Percentiles rank a stretch among this genome's conserved stretches.
Conservation (phyloP, 2,113 vertebrate genomes). For the Hymenochirus boettgeri region DNA sequence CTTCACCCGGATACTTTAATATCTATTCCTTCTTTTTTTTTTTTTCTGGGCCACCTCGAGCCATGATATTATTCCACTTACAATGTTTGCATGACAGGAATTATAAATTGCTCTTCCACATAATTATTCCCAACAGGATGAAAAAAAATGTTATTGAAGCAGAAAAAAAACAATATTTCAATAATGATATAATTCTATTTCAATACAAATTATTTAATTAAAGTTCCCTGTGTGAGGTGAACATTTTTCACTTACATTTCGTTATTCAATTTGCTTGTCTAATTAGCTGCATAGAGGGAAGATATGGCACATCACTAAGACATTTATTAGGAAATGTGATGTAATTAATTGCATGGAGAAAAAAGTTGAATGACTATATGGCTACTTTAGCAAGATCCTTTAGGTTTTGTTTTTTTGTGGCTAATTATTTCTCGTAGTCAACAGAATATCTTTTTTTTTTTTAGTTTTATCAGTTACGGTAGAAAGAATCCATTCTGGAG, state of each 20-base stretch:
- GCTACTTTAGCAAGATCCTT: too few species aligned
- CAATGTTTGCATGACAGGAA: slow-evolving; percentile 4
- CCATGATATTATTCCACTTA: slow-evolving; percentile 3
- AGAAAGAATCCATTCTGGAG: too few species aligned
- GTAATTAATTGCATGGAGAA: slow-evolving; percentile 15
- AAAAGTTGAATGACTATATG: too few species aligned
- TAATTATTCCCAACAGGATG: slow-evolving; percentile 18
- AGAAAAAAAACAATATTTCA: slow-evolving; percentile 16
- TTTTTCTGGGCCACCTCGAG: too few species aligned
- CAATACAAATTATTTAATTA: slow-evolving; percentile 37
- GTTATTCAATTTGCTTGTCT: slow-evolving; percentile 25
- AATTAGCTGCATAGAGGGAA: slow-evolving; percentile 25
- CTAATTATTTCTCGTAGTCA: too few species aligned
- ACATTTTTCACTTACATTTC: slow-evolving; percentile 19
- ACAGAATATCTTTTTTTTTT: too few species aligned
- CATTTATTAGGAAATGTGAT: slow-evolving; percentile 16
- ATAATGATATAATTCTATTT: slow-evolving; percentile 36
- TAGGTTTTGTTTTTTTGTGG: too few species aligned
- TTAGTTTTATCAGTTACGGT: too few species aligned
- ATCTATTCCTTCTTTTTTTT: too few species aligned
- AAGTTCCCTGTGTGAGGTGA: slow-evolving; percentile 21
- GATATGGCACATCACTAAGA: neutral
- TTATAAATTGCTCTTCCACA: slow-evolving; percentile 24
- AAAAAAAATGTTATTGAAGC: too few species aligned
- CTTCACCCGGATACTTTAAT: too few species aligned